phyloP scores from a whole-genome alignment of 2,888 invertebrate genomes.

The Galerucella nymphaeae region DNA sequence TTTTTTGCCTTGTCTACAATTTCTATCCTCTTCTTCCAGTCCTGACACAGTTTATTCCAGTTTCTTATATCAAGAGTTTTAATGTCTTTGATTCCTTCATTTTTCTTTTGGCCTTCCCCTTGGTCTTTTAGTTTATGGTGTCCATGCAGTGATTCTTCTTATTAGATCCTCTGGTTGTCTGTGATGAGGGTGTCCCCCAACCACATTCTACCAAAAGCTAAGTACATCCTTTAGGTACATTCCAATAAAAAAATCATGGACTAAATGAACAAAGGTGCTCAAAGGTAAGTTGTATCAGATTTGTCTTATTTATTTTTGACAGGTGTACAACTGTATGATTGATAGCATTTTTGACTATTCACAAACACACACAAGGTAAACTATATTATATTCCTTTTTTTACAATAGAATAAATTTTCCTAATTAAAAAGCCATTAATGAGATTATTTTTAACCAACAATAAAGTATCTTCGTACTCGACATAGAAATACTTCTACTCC shows the following conservation, averaged over 20 bases:
- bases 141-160: too few relatives aligned
- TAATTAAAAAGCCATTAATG: neutral
- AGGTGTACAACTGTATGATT: neutral
- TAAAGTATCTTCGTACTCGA: neutral
- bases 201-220: too few relatives aligned
- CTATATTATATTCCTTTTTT: neutral
- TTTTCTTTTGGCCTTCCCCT: too few relatives aligned
- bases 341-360: neutral
- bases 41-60: too few relatives aligned
- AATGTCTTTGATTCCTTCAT: too few relatives aligned
- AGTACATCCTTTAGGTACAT: too few relatives aligned
- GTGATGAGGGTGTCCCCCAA: too few relatives aligned
- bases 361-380: neutral
- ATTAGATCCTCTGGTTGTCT: too few relatives aligned
- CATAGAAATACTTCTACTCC: constrained; percentile 12
- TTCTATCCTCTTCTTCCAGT: too few relatives aligned
- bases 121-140: too few relatives aligned
- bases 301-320: constrained; percentile 2
- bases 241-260: neutral
- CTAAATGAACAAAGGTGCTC: neutral
- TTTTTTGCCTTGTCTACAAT: too few relatives aligned
- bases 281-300: neutral
- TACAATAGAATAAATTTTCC: neutral
- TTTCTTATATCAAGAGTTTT: too few relatives aligned
- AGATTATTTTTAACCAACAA: neutral